Conservation (phyloP, 2,113 vertebrate species). For the Grammomys dolichurus region DNA sequence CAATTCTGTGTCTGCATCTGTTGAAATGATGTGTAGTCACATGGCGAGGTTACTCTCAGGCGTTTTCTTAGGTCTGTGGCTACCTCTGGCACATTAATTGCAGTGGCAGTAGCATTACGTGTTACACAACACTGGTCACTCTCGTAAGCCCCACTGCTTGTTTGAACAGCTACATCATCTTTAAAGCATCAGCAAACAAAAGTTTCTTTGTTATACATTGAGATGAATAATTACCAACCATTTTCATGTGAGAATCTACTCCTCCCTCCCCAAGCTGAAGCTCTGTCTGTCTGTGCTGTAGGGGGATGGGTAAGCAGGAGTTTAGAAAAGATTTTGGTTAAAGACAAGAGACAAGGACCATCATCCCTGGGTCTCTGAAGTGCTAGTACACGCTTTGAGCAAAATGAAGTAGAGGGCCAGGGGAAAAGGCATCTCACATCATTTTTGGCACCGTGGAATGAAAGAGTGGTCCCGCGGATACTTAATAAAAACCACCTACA, state of each 20-base stretch:
- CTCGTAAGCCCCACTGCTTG: constrained; percentile 65
- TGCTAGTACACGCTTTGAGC: constrained; percentile 22
- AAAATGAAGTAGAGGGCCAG: background rate
- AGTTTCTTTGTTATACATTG: constrained; percentile 78
- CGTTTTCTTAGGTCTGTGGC: constrained; percentile 10
- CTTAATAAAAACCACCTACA: constrained; percentile 21
- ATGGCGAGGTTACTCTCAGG: background rate
- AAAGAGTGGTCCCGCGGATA: background rate
- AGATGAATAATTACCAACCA: constrained; percentile 75
- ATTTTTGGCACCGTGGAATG: background rate
- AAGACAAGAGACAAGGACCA: constrained; percentile 59
- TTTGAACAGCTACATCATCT: constrained; percentile 71
- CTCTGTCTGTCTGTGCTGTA: background rate
- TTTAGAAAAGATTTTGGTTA: constrained; percentile 30
- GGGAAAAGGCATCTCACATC: constrained; percentile 54
- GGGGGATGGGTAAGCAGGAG: constrained; percentile 8
- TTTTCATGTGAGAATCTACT: constrained; percentile 70
- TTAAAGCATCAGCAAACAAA: constrained; percentile 72
- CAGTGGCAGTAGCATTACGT: constrained; percentile 8
- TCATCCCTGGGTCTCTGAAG: constrained; percentile 34
- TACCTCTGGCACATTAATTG: background rate
- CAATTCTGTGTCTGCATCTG: constrained; percentile 42
- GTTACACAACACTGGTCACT: constrained; percentile 67
- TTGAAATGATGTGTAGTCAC: constrained; percentile 36
- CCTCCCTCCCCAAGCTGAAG: constrained; percentile 16